Conservation (phyloP, 2,888 invertebrate genomes). For the Apodemia hepburni region DNA sequence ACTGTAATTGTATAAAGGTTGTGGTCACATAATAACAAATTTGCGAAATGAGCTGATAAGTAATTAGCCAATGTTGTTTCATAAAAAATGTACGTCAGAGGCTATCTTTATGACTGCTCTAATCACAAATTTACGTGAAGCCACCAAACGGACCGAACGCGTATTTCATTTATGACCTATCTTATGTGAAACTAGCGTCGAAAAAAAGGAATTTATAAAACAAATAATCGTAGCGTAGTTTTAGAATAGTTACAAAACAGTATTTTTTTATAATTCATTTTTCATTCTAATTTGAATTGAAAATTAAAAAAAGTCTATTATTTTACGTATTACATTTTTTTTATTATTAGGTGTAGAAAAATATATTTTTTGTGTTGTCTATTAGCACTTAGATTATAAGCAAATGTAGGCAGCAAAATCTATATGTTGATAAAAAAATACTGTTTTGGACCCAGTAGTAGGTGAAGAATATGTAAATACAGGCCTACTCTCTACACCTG, state of each 20-base stretch:
- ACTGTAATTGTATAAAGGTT: slow-evolving; percentile 34
- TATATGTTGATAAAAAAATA: slow-evolving; percentile 25
- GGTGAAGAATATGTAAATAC: slow-evolving; percentile 58
- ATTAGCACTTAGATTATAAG: slow-evolving; percentile 1
- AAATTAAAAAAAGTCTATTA: background rate
- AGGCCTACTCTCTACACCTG: slow-evolving; percentile 66
- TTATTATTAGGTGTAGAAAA: background rate
- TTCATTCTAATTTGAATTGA: background rate
- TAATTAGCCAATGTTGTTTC: slow-evolving; percentile 8
- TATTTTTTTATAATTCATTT: slow-evolving; percentile 20
- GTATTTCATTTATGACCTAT: slow-evolving; percentile 39
- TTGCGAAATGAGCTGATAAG: background rate
- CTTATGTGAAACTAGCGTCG: slow-evolving; percentile 45
- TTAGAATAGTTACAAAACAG: slow-evolving; percentile 22
- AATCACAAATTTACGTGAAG: slow-evolving; percentile 12
- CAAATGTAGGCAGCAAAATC: background rate
- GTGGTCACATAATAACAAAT: background rate
- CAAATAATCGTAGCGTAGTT: slow-evolving; percentile 19
- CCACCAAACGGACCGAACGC: slow-evolving; percentile 34
- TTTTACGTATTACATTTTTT: background rate
- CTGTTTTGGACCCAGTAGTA: slow-evolving; percentile 42
- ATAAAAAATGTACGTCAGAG: slow-evolving; percentile 17
- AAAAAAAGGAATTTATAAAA: slow-evolving; percentile 39
- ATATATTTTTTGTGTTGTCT: background rate
- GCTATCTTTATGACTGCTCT: slow-evolving; percentile 20